Base-by-base conservation (phyloP, 2,113 vertebrate genomes). In the Anguilla rostrata region DNA sequence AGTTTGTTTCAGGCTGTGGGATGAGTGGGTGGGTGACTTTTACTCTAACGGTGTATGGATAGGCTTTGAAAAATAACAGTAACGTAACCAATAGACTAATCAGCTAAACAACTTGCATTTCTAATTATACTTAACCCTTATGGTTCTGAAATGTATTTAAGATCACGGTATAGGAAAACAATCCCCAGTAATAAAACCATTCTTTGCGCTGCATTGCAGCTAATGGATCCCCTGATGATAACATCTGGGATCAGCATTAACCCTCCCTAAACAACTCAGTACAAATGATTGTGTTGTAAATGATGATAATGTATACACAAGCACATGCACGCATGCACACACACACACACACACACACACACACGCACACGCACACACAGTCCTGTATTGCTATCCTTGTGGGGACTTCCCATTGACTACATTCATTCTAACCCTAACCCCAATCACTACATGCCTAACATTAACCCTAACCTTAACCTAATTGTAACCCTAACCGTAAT, bases 151-250 rank as follows among this genome's bases (percentile, higher is more conserved):
- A 82, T 57, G 86, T 41, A 39, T n/a, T 39, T 85, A 22, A 26
- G 86, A 86, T 89, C 83, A 85, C 89, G 88, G 87, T 90, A 20
- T 22, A 9, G 85, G 83, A 86, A 88, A 89, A 83, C 84, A 80
- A 46, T 56, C 41, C 41, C 83, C 88, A 89, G 86, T 89, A 88
- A 87, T 84, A 71, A 78, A 53, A 53, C 49, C 49, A 14, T 53
- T 53, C 12, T 88, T 87, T 82, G 87, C 78, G 40, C 85, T 87
- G 86, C 78, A 87, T 86, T 89, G 84, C 84, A 85, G 88, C 86
- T 87, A 90, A 89, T 89, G 87, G 88, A 89, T 87, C 88, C 81
- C 86, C 89, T 89, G 82, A 87, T 89, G 87, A 89, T 84, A 88
- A 89, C 90, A 88, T 89, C 90, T 90, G 85, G 87, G 86, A 87